These are phyloP conservation scores for Physella acuta DNA, from an alignment of 1,140 invertebrate species.

Conservation along the genomic window DNA sequence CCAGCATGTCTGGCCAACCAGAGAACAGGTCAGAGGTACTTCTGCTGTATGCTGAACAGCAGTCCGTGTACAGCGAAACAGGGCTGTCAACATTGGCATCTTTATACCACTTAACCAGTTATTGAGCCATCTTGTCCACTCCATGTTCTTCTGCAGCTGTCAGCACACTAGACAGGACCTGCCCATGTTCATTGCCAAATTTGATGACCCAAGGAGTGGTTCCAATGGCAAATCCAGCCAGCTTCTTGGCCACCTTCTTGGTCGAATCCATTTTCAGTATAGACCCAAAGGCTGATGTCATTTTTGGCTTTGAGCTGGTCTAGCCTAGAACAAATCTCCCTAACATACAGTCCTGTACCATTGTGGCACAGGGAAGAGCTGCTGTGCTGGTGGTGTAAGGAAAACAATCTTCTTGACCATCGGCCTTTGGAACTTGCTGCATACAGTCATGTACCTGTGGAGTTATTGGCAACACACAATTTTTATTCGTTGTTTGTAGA, in stretches of 20 bases:
- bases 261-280: slow-evolving; percentile 42
- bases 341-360: slow-evolving; percentile 34
- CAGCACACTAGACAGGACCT: slow-evolving; percentile 32
- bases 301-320: slow-evolving; percentile 31
- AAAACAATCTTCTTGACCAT: neutral
- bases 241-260: slow-evolving; percentile 29
- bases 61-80: neutral
- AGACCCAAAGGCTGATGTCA: slow-evolving; percentile 39
- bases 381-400: slow-evolving; percentile 10
- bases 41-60: no score
- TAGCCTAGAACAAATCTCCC: slow-evolving; percentile 32
- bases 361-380: slow-evolving; percentile 15
- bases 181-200: slow-evolving; percentile 24
- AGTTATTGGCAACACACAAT: neutral
- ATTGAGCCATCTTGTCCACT: neutral
- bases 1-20: slow-evolving; percentile 26
- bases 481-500: slow-evolving; percentile 18
- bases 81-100: neutral
- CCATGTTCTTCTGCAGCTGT: slow-evolving; percentile 27
- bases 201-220: slow-evolving; percentile 34
- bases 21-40: slow-evolving; percentile 11
- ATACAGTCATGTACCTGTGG: neutral
- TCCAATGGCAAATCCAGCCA: slow-evolving; percentile 20
- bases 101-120: neutral
- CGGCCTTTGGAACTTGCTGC: slow-evolving; percentile 11